Conservation (phyloP, 2,888 invertebrate genomes). For the Schizaphis graminum region DNA sequence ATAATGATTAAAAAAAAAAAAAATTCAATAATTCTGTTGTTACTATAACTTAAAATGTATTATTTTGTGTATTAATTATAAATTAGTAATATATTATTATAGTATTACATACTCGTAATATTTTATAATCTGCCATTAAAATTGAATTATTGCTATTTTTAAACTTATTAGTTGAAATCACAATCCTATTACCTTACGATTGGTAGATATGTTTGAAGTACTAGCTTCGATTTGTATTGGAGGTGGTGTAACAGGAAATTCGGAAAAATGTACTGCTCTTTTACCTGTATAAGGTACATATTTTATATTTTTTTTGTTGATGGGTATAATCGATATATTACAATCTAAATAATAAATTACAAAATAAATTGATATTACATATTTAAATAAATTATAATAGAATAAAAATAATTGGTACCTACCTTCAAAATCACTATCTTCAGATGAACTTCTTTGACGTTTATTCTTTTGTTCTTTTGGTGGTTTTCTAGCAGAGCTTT, state of each 20-base stretch:
- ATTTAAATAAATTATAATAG: background rate
- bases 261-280: background rate
- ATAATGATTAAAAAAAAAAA: no score
- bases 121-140: no score
- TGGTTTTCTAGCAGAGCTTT: background rate
- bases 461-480: background rate
- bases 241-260: background rate
- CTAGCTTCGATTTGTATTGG: background rate
- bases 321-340: background rate
- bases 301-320: background rate
- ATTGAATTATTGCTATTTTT: no score
- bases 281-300: background rate
- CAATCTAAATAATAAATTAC: background rate
- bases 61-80: background rate
- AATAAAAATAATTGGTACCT: background rate
- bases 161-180: no score
- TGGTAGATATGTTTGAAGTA: background rate
- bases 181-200: background rate
- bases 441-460: background rate
- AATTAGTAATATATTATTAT: no score
- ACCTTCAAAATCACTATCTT: conserved; percentile 7
- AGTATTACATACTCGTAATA: no score
- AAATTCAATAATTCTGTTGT: no score
- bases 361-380: background rate
- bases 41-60: background rate